Conservation (phyloP, 2,113 vertebrate species). For the Melanotaenia duboulayi region DNA sequence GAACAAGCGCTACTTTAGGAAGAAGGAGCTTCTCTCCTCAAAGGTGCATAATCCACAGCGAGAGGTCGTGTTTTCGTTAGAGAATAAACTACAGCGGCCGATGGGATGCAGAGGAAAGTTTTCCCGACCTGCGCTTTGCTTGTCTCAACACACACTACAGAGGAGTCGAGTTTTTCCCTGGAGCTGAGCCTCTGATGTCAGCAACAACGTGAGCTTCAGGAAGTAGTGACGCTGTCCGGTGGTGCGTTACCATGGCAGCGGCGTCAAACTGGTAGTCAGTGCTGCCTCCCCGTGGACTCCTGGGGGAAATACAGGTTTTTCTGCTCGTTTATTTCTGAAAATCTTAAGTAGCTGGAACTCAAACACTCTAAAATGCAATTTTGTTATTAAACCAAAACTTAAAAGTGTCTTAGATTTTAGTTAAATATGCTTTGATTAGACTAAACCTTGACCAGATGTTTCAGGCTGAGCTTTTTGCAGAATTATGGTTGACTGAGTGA, state of each 20-base stretch:
- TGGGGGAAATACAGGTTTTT: not conserved
- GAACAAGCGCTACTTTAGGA: conserved; percentile 32
- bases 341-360: not conserved
- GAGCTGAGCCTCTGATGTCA: conserved; percentile 79
- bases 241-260: conserved; percentile 48
- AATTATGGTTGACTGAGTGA: too few relatives aligned
- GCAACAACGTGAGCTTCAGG: conserved; percentile 77
- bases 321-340: not conserved
- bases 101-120: conserved; percentile 73
- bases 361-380: not conserved
- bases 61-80: not conserved
- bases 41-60: conserved; percentile 65
- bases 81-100: conserved; percentile 12
- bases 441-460: too few relatives aligned
- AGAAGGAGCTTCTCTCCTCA: conserved; percentile 7
- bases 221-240: conserved; percentile 75
- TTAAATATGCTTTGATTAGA: too few relatives aligned
- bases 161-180: conserved; percentile 53
- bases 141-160: conserved; percentile 50
- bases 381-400: too few relatives aligned
- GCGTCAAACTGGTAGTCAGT: not conserved
- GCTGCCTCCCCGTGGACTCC: conserved; percentile 33
- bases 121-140: conserved; percentile 48
- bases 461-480: too few relatives aligned
- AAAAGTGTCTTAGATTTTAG: too few relatives aligned